phyloP scores from a whole-genome alignment of 2,113 vertebrate genomes.

The Bujurquina vittata region DNA sequence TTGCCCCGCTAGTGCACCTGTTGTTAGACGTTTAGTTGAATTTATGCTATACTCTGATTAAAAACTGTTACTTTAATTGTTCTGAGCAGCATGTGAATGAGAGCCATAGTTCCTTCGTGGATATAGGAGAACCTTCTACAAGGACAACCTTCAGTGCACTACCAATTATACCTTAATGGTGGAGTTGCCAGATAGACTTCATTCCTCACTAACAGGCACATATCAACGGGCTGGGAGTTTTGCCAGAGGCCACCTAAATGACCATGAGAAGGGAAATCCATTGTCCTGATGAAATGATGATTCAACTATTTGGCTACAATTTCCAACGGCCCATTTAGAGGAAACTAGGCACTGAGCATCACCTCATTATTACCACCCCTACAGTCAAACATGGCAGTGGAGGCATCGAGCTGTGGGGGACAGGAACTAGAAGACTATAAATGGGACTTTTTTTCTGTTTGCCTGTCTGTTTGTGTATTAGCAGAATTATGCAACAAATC shows the following conservation, averaged over 20 bases:
- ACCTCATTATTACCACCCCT: slow-evolving; percentile 8
- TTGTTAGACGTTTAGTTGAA: no score
- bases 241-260: background rate
- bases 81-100: background rate
- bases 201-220: slow-evolving; percentile 7
- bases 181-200: background rate
- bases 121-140: background rate
- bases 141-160: background rate
- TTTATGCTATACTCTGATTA: no score
- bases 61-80: no score
- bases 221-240: background rate
- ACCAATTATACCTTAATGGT: background rate
- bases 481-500: slow-evolving; percentile 5
- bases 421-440: background rate
- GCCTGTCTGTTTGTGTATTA: background rate
- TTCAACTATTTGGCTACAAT: background rate
- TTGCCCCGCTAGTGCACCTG: no score
- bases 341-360: background rate
- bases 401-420: slow-evolving; percentile 3
- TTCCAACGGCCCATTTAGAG: background rate
- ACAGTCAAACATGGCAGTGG: slow-evolving; percentile 13
- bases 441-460: background rate
- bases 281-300: slow-evolving; percentile 4
- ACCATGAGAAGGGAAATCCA: background rate
- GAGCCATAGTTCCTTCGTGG: background rate